phyloP scores from a whole-genome alignment of 1,140 invertebrate genomes.

The Cydia amplana region DNA sequence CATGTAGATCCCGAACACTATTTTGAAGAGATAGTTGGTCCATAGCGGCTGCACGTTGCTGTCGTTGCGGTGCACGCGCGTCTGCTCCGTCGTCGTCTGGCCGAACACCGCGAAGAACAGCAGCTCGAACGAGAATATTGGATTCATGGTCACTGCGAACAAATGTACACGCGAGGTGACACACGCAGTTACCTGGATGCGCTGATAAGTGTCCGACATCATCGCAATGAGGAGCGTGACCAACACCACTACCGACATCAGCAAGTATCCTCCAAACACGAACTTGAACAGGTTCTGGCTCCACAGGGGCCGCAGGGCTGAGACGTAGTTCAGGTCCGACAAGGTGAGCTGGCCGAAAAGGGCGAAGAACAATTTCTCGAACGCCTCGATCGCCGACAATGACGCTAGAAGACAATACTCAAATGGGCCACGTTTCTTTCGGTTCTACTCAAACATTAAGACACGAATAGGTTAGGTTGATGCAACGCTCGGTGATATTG shows the following conservation, averaged over 20 bases:
- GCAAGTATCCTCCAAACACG: constrained; percentile 97
- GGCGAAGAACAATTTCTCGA: constrained; percentile 98
- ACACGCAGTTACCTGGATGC: constrained; percentile 90
- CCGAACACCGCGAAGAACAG: constrained; percentile 99
- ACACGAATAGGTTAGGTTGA: constrained; percentile 61
- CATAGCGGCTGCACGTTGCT: constrained; percentile 83
- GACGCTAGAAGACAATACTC: constrained; percentile 83
- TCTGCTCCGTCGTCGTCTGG: constrained; percentile 92
- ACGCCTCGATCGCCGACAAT: constrained; percentile 92
- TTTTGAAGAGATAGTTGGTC: constrained; percentile 90
- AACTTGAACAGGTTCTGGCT: constrained; percentile 90
- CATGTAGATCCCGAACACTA: constrained; percentile 96
- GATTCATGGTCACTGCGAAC: constrained; percentile 92
- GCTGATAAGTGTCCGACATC: constrained; percentile 99
- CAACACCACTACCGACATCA: constrained; percentile 98
- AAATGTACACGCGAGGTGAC: constrained; percentile 73
- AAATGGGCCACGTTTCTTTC: constrained; percentile 63
- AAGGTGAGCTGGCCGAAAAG: constrained; percentile 98
- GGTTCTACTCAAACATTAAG: constrained; percentile 42
- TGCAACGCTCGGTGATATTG: constrained; percentile 44
- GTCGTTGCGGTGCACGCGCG: constrained; percentile 83
- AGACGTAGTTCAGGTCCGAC: constrained; percentile 88
- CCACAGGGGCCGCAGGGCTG: constrained; percentile 84
- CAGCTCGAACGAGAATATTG: constrained; percentile 95
- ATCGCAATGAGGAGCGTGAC: constrained; percentile 99